Base-by-base conservation (phyloP, 2,113 vertebrate species). In the Mus pahari region DNA sequence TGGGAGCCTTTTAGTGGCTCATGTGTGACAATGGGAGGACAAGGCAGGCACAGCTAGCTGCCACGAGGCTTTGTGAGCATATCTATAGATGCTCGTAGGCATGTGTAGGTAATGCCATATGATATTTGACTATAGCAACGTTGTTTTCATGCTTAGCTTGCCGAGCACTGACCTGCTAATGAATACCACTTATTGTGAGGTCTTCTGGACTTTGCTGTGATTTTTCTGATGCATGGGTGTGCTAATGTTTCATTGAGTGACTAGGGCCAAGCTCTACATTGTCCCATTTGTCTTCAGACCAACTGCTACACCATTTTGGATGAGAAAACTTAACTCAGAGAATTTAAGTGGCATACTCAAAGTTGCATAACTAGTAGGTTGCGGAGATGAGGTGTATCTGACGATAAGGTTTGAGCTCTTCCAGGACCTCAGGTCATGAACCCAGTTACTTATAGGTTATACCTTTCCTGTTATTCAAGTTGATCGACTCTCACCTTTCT, bases 71-170 rank as follows among this genome's bases (percentile, higher is more conserved):
- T 71, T 13, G 58, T 14, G 84, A 83, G 45, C 68, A 1, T 28
- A 12, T 45, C 88, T 42, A n/a, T 77, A 5, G 31, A 11, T 84
- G 58, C n/a, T 11, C 5, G 0, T 33, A 60, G 8, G 17, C 2
- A 5, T 9, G 39, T 2, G n/a, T 4, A 58, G 75, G 31, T 17
- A 14, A 22, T 6, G 1, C 19, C 58, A 0, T 0, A 5, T 16
- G 79, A 31, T 42, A 48, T 12, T 84, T 73, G 96, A 39, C 7
- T 42, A 0, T 28, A 11, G 66, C 22, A 62, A 53, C 50, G 58
- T 96, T 89, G n/a, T 28, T 90, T 75, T 92, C 39, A 11, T 31
- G 7, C 28, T 71, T 42, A 16, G 39, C 45, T 89, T 73, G 33
- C 22, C 39, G 26, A 73, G 75, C 31, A 71, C 7, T 73, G 66